phyloP scores from a whole-genome alignment of 2,113 vertebrate species.

The Oreochromis tanganicae region DNA sequence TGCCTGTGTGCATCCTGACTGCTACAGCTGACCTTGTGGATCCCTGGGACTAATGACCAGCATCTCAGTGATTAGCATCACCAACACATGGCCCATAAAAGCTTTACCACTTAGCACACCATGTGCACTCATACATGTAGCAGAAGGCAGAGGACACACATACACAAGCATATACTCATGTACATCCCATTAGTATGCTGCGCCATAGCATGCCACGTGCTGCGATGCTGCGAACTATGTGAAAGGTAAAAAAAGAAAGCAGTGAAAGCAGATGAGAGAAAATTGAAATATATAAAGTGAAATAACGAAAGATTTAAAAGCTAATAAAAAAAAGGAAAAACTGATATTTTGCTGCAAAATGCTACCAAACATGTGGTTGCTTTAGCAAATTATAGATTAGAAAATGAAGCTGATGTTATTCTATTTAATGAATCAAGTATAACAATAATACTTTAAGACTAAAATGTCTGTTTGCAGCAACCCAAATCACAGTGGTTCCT shows the following conservation, averaged over 20 bases:
- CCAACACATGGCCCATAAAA: constrained; percentile 8
- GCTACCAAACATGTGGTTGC: neutral
- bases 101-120: neutral
- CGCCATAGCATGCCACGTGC: neutral
- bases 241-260: neutral
- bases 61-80: neutral
- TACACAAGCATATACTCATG: neutral
- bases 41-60: neutral
- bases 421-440: neutral
- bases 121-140: neutral
- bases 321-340: neutral
- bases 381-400: neutral
- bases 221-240: neutral
- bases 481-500: neutral
- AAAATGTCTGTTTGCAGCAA: neutral
- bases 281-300: neutral
- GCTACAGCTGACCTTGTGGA: constrained; percentile 5
- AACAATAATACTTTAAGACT: neutral
- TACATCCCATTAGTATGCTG: neutral
- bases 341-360: neutral
- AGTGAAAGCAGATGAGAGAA: neutral
- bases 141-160: neutral
- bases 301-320: neutral
- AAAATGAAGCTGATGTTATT: neutral
- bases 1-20: neutral